Evolutionary conservation across 2,888 invertebrate species (phyloP).

Genomic region (Caenorhabditis becei): DNA sequence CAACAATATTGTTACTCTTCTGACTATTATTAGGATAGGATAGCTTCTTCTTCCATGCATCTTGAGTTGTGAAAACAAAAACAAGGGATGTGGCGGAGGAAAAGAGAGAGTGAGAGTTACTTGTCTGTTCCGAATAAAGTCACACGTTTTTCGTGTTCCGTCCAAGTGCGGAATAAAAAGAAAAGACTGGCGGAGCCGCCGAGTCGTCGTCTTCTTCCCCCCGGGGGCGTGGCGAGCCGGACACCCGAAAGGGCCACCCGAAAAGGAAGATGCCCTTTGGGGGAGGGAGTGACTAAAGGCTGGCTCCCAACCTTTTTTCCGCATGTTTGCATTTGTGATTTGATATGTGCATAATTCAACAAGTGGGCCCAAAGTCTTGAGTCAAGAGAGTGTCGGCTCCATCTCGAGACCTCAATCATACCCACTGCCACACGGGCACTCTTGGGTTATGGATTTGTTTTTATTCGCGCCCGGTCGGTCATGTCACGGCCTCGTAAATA

Average conservation of each 20-base stretch:
- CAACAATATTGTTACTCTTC: too few relatives aligned
- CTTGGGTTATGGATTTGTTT: conserved; percentile 15
- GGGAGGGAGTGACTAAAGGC: background rate
- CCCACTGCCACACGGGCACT: background rate
- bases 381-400: background rate
- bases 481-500: conserved; percentile 5
- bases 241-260: conserved; percentile 21
- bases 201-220: conserved; percentile 15
- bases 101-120: background rate
- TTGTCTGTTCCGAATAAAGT: conserved; percentile 30
- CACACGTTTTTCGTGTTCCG: conserved; percentile 39
- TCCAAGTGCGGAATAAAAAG: conserved; percentile 20
- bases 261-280: conserved; percentile 15
- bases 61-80: conserved; percentile 10
- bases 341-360: conserved; percentile 61
- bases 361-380: conserved; percentile 24
- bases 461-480: conserved; percentile 6
- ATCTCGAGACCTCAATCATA: conserved; percentile 5
- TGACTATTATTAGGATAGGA: background rate
- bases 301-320: conserved; percentile 21
- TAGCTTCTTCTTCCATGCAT: background rate
- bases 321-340: conserved; percentile 53
- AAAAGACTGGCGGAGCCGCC: conserved; percentile 28
- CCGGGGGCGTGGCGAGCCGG: conserved; percentile 15
- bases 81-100: background rate